These are phyloP conservation scores for Dendrocincla fuliginosa DNA, from an alignment of 2,797 vertebrate genomes.

Conservation along the genomic window DNA sequence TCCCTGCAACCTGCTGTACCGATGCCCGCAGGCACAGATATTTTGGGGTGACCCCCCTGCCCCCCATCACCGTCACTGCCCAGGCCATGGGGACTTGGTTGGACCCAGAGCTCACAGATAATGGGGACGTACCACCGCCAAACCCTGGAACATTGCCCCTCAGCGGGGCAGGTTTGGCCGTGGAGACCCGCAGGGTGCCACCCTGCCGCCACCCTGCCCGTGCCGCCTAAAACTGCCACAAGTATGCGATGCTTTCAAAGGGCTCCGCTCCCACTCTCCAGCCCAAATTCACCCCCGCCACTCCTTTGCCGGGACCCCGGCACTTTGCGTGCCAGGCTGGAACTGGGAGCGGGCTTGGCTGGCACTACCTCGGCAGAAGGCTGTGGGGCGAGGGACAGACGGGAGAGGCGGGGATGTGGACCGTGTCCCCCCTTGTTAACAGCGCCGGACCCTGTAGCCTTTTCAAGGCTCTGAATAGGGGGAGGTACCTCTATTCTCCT, in stretches of 20 bases:
- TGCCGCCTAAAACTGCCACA: neutral
- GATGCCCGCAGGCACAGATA: no score
- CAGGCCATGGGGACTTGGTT: neutral
- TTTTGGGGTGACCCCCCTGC: accelerated
- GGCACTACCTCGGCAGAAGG: constrained; percentile 29
- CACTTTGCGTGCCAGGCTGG: neutral
- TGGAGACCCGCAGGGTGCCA: neutral
- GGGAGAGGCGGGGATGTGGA: constrained; percentile 22
- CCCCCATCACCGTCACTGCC: neutral
- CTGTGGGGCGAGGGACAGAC: neutral
- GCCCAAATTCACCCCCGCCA: accelerated
- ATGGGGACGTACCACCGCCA: neutral
- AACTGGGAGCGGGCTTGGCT: neutral
- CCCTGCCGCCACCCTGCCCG: neutral
- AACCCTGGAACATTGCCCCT: accelerated
- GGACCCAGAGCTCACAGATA: neutral
- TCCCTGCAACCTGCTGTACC: neutral
- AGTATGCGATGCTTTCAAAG: neutral
- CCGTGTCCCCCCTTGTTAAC: constrained; percentile 29
- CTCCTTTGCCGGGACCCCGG: neutral
- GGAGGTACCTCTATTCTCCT: constrained; percentile 40
- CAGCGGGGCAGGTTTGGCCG: accelerated
- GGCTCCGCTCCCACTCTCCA: accelerated
- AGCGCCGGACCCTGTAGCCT: constrained; percentile 28
- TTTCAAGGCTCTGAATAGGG: constrained; percentile 62